Conservation (phyloP, 2,113 vertebrate genomes). For the Pimephales promelas region DNA sequence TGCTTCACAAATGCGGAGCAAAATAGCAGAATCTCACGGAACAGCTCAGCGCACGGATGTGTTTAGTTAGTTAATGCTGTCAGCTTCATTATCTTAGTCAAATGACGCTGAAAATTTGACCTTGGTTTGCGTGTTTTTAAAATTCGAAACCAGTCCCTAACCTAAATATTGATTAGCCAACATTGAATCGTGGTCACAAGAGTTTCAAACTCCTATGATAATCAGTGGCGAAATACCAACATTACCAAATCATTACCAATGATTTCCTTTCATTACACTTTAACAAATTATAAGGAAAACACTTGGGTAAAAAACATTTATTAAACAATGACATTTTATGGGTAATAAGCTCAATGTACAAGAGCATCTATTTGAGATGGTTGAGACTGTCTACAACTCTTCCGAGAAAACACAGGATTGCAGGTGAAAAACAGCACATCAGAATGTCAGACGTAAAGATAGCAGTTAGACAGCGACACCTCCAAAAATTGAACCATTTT, state of each 20-base stretch:
- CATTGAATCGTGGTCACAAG: not conserved
- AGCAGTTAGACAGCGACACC: not conserved
- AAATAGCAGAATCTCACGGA: not conserved
- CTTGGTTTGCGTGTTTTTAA: not conserved
- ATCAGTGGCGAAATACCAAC: not conserved
- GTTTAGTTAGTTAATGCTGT: not conserved
- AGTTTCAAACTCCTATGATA: not conserved
- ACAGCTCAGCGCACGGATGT: not conserved
- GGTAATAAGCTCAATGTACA: conserved; percentile 44
- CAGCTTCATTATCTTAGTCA: not conserved
- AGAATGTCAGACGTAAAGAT: not conserved
- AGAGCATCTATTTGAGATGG: not conserved
- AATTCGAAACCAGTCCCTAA: not conserved
- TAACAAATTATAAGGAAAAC: not conserved
- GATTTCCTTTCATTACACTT: not conserved
- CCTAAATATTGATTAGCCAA: not conserved
- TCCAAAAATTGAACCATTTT: not conserved
- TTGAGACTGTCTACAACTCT: not conserved
- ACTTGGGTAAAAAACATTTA: conserved; percentile 43
- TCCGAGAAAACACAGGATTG: not conserved
- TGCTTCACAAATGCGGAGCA: not conserved
- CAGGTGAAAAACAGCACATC: not conserved
- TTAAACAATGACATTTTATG: conserved; percentile 63
- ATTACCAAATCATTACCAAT: too few species aligned
- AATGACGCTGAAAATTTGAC: not conserved